Evolutionary conservation across 2,113 vertebrate species (phyloP).

Genomic region (Odocoileus hemionus): DNA sequence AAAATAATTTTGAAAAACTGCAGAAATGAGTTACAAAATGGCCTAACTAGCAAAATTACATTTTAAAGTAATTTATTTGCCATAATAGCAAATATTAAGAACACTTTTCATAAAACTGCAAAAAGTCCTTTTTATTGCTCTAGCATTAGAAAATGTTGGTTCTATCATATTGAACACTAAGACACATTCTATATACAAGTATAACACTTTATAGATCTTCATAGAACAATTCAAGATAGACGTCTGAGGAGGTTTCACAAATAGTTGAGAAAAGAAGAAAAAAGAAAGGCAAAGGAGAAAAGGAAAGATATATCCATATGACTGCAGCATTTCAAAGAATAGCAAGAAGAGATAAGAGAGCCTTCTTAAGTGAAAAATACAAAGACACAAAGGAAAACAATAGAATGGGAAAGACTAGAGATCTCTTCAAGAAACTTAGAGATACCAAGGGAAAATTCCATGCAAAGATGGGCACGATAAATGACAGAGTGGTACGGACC

Average conservation of each 20-base stretch:
- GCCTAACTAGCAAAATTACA: not conserved
- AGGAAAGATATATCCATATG: not conserved
- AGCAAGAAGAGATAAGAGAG: not conserved
- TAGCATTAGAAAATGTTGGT: not conserved
- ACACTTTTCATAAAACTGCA: not conserved
- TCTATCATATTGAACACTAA: not conserved
- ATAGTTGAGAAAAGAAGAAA: not conserved
- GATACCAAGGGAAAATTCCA: not conserved
- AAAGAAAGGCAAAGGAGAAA: not conserved
- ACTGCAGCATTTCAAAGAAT: not conserved
- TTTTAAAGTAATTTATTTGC: not conserved
- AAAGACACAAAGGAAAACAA: not conserved
- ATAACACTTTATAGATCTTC: not conserved
- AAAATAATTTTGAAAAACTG: not conserved
- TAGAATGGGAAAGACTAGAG: not conserved
- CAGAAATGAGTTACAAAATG: not conserved
- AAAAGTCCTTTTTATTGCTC: not conserved
- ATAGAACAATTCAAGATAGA: not conserved
- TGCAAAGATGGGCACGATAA: not conserved
- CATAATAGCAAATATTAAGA: not conserved
- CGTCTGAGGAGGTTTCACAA: not conserved
- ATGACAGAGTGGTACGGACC: not conserved
- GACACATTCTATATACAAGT: not conserved
- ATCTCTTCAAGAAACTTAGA: not conserved
- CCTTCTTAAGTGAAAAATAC: not conserved